These are phyloP conservation scores for Zaprionus tsacasi DNA, from an alignment of 1,140 invertebrate species.

Conservation along the genomic window DNA sequence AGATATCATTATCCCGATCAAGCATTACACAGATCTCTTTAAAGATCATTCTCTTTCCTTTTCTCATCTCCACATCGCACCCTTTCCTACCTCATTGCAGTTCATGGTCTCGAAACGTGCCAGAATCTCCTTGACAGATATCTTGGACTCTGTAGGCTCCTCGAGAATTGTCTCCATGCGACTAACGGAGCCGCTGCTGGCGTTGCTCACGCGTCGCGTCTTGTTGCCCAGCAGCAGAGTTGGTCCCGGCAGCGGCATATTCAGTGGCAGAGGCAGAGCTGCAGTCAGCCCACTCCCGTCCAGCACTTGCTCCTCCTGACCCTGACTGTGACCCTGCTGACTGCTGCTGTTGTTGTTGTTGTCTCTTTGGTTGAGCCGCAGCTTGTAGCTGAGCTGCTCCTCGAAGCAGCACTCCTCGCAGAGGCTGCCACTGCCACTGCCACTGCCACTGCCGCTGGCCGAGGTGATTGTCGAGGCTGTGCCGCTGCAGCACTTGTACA, in stretches of 20 bases:
- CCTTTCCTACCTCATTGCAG: slow-evolving; percentile 61
- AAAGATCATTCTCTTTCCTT: no score
- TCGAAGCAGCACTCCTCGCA: slow-evolving; percentile 71
- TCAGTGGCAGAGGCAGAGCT: slow-evolving; percentile 5
- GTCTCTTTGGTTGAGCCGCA: slow-evolving; percentile 62
- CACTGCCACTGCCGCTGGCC: slow-evolving; percentile 19
- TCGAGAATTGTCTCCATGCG: slow-evolving; percentile 93
- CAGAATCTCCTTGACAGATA: slow-evolving; percentile 92
- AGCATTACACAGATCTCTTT: no score
- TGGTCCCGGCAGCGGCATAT: neutral
- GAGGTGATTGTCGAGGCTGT: slow-evolving; percentile 35
- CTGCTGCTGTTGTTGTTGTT: slow-evolving; percentile 54
- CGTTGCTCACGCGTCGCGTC: slow-evolving; percentile 84
- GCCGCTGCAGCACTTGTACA: slow-evolving; percentile 68
- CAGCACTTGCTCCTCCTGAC: slow-evolving; percentile 12
- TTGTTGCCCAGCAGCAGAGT: slow-evolving; percentile 45
- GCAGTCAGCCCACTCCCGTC: neutral
- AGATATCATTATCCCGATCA: no score
- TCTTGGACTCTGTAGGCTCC: slow-evolving; percentile 89
- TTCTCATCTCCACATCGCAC: no score
- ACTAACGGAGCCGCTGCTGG: slow-evolving; percentile 86
- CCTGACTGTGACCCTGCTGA: slow-evolving; percentile 22
- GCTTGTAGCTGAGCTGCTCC: slow-evolving; percentile 64
- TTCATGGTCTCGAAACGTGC: slow-evolving; percentile 91
- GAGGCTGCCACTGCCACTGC: slow-evolving; percentile 34